phyloP scores from a whole-genome alignment of 1,140 invertebrate species.

The Xylocopa sonorina region DNA sequence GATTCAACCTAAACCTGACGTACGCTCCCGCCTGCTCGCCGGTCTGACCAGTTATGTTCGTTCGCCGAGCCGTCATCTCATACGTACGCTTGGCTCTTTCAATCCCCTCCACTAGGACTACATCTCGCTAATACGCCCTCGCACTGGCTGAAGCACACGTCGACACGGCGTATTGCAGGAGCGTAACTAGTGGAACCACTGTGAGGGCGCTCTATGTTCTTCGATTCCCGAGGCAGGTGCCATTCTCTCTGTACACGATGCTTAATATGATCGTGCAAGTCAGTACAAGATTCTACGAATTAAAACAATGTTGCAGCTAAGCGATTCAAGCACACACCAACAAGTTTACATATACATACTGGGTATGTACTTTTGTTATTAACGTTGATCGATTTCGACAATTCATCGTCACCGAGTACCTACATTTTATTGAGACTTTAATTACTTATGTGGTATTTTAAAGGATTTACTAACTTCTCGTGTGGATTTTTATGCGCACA shows the following conservation, averaged over 20 bases:
- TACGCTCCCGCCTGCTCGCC: constrained; percentile 31
- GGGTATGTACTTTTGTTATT: constrained; percentile 10
- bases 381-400: neutral
- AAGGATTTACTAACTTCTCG: neutral
- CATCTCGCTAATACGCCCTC: constrained; percentile 59
- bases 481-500: too few species aligned
- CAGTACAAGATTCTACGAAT: constrained; percentile 1
- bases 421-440: neutral
- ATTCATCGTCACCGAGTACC: neutral
- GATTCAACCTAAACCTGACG: constrained; percentile 14
- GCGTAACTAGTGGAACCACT: constrained; percentile 50
- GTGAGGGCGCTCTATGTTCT: constrained; percentile 33
- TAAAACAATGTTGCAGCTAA: constrained; percentile 21
- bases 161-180: constrained; percentile 54
- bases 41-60: constrained; percentile 62
- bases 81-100: constrained; percentile 27
- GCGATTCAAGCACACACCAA: neutral
- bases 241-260: constrained; percentile 22
- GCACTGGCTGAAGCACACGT: constrained; percentile 62
- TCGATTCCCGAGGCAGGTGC: constrained; percentile 29
- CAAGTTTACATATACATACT: neutral
- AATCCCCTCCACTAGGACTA: constrained; percentile 42
- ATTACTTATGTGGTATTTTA: neutral
- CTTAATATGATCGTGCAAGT: constrained; percentile 21
- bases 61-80: constrained; percentile 44